These are phyloP conservation scores for Cryptoblepharus egeriae DNA, from an alignment of 2,797 vertebrate species.

Conservation along the genomic window DNA sequence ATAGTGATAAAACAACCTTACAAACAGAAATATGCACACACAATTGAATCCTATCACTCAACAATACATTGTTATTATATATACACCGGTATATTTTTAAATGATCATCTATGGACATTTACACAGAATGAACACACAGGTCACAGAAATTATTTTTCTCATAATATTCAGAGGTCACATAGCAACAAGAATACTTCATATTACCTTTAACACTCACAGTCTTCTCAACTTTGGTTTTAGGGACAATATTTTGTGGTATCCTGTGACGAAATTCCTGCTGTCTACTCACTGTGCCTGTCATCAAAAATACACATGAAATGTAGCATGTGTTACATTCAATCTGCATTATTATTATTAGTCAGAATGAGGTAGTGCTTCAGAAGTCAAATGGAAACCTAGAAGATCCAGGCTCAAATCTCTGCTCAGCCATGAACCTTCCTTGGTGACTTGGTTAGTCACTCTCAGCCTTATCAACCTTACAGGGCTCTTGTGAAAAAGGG, in stretches of 20 bases:
- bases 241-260: constrained; percentile 83
- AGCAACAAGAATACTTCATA: neutral
- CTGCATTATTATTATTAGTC: neutral
- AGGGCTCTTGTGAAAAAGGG: too few relatives aligned
- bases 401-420: too few relatives aligned
- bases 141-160: neutral
- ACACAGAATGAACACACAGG: too few relatives aligned
- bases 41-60: neutral
- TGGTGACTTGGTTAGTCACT: too few relatives aligned
- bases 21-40: neutral
- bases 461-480: too few relatives aligned
- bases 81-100: too few relatives aligned
- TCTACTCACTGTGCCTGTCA: constrained; percentile 72
- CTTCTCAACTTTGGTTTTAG: constrained; percentile 84
- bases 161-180: neutral
- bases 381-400: too few relatives aligned
- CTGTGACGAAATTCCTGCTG: constrained; percentile 79
- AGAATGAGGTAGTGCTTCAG: too few relatives aligned
- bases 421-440: too few relatives aligned
- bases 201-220: constrained; percentile 86
- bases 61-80: too few relatives aligned
- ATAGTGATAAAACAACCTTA: too few relatives aligned
- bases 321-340: neutral
- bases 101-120: too few relatives aligned
- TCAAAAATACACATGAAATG: constrained; percentile 1